These are phyloP conservation scores for Chromoteleia sp. DNA, from an alignment of 2,888 invertebrate genomes.

Conservation along the genomic window DNA sequence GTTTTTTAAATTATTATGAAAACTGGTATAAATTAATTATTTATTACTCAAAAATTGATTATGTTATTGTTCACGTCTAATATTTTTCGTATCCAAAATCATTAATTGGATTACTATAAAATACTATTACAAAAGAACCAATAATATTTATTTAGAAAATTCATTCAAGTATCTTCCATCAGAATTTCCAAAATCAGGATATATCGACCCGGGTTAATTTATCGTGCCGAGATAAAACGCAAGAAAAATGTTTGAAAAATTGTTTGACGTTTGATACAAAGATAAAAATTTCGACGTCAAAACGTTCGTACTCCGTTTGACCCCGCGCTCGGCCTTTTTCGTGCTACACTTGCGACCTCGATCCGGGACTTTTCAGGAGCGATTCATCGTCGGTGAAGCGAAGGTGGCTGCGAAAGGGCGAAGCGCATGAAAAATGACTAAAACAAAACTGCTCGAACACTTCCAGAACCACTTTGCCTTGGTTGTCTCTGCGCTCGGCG, in stretches of 20 bases:
- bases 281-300: slow-evolving; percentile 1
- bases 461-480: slow-evolving; percentile 21
- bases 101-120: too few relatives aligned
- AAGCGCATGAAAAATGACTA: slow-evolving; percentile 34
- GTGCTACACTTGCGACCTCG: neutral
- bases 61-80: too few relatives aligned
- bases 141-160: too few relatives aligned
- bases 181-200: neutral
- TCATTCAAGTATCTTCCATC: too few relatives aligned
- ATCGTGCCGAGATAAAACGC: neutral
- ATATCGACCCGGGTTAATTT: neutral
- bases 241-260: neutral
- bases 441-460: slow-evolving; percentile 23
- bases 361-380: slow-evolving; percentile 12
- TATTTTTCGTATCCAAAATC: too few relatives aligned
- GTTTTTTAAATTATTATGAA: too few relatives aligned
- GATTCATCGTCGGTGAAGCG: slow-evolving; percentile 39
- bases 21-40: too few relatives aligned
- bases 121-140: too few relatives aligned
- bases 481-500: slow-evolving; percentile 9
- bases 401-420: slow-evolving; percentile 12
- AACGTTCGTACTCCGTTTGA: neutral
- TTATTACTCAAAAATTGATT: too few relatives aligned
- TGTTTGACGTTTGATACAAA: neutral
- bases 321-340: neutral